Conservation (phyloP, 2,797 vertebrate species). For the Eulemur rubriventer region DNA sequence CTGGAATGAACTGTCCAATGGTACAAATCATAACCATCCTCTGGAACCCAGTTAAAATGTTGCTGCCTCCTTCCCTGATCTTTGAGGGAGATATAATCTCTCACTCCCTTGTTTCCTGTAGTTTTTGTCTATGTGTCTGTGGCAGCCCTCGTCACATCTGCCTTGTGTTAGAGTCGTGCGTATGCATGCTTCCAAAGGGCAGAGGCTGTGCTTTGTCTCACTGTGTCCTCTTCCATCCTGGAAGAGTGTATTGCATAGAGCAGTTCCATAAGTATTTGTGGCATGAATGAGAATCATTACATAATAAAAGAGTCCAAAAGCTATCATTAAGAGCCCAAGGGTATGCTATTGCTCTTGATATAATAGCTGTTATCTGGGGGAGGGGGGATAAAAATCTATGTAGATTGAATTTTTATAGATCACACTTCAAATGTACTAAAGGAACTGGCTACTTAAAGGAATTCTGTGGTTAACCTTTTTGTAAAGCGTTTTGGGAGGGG, state of each 20-base stretch:
- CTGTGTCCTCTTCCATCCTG: neutral
- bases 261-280: conserved; percentile 12
- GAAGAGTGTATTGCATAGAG: neutral
- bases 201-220: neutral
- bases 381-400: conserved; percentile 17
- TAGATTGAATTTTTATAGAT: conserved; percentile 54
- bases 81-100: neutral
- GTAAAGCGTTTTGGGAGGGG: neutral
- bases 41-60: neutral
- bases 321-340: conserved; percentile 41
- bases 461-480: conserved; percentile 40
- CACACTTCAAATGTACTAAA: conserved; percentile 24
- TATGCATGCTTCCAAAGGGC: neutral
- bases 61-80: neutral
- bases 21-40: neutral
- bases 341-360: conserved; percentile 51
- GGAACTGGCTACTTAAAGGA: conserved; percentile 56
- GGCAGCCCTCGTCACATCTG: neutral
- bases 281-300: conserved; percentile 47
- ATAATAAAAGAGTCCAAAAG: conserved; percentile 7
- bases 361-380: neutral
- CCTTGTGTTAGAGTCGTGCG: no score
- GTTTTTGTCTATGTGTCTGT: neutral
- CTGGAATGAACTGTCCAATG: neutral
- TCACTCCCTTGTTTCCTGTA: neutral